Evolutionary conservation across 1,140 invertebrate genomes (phyloP), one percentile per base, ranked within the genome.

Genomic region (Steinernema khuongi): DNA sequence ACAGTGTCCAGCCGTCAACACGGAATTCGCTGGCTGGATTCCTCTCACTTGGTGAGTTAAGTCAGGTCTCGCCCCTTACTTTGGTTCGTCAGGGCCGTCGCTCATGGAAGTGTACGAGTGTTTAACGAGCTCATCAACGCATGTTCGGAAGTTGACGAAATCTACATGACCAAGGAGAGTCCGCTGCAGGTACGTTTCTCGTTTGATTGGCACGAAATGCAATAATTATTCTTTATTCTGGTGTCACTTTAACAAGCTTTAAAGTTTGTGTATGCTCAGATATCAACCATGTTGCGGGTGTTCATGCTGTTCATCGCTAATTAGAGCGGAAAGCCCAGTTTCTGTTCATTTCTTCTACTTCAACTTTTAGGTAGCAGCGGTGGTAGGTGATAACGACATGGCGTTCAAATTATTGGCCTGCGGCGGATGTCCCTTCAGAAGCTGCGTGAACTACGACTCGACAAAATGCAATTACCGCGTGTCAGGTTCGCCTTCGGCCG

Each of bases 81-180:
- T 7, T 41, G 50, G 26, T 60, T 60, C 26, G 11, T 60, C n/a
- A 60, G 50, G 50, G 50, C 50, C 4, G 50, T 60, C 2, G 50
- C 50, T n/a, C 50, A 60, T 22, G 50, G 50, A 60, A 60, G 50
- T 22, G 7, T 60, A 7, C 50, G 50, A 17, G 4, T 60, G 11
- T 60, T 60, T 22, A 60, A 60, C 50, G 50, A 60, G 26, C 50
- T 60, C 50, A 60, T 60, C 50, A 22, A 60, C 11, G 50, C 50
- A 7, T 60, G 50, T 26, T 60, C 50, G 11, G 50, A 60, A 7
- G 26, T 60, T 22, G 50, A 60, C 19, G 50, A 60, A 26, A 60
- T 4, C 7, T 60, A 60, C 50, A 60, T 60, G 50, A 60, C 26
- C 19, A 60, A 60, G 22, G 50, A 60, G 26, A 60, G 7, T 14